phyloP scores from a whole-genome alignment of 1,140 invertebrate species.

The Lysiphlebus fabarum region DNA sequence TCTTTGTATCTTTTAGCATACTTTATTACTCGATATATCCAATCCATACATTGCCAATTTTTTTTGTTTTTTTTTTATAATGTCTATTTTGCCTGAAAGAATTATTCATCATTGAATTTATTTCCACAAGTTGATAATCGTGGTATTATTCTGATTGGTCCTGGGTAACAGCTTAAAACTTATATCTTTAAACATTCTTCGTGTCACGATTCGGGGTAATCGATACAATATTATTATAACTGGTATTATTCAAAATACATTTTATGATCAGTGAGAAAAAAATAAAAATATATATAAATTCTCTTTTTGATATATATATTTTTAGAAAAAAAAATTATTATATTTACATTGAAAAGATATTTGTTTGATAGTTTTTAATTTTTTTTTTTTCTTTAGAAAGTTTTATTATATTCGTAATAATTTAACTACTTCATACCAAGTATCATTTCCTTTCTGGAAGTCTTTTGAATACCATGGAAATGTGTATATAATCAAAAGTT shows the following conservation, averaged over 20 bases:
- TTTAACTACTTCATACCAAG: too few species aligned
- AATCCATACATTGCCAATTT: neutral
- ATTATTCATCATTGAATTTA: conserved; percentile 46
- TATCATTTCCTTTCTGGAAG: too few species aligned
- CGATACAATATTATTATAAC: conserved; percentile 15
- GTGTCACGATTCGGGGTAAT: conserved; percentile 25
- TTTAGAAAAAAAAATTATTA: too few species aligned
- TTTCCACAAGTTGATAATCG: conserved; percentile 31
- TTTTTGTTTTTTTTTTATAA: too few species aligned
- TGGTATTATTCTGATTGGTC: neutral
- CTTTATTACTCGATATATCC: neutral
- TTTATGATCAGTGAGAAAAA: conserved; percentile 19
- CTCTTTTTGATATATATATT: too few species aligned
- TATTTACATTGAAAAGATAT: too few species aligned
- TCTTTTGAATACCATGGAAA: too few species aligned
- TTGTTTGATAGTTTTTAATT: too few species aligned
- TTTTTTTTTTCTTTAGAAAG: too few species aligned
- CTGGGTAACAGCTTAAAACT: conserved; percentile 4
- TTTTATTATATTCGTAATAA: too few species aligned
- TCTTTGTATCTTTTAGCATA: neutral
- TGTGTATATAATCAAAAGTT: too few species aligned
- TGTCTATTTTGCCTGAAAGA: conserved; percentile 3
- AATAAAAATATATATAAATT: neutral
- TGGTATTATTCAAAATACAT: too few species aligned
- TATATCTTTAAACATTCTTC: conserved; percentile 15